Conservation (phyloP, 2,113 vertebrate genomes). For the Poecile atricapillus region DNA sequence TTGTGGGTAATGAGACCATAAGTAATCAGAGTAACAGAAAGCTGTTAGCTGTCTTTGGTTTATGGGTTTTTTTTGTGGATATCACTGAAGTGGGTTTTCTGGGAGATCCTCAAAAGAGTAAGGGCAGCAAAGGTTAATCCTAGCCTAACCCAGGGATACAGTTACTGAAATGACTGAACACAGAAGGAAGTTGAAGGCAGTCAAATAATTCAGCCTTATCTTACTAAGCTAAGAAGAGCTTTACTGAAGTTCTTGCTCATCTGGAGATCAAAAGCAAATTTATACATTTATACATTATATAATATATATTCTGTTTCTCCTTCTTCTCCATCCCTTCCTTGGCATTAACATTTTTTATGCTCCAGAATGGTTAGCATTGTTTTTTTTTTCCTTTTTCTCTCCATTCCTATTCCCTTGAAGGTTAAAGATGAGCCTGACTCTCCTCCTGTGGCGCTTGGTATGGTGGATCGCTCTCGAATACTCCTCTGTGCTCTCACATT, state of each 20-base stretch:
- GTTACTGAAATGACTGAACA: neutral
- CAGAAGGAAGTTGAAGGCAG: neutral
- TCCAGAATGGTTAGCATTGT: neutral
- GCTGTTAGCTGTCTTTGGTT: neutral
- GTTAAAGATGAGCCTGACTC: conserved; percentile 95
- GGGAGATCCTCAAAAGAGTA: neutral
- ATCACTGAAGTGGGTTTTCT: neutral
- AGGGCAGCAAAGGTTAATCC: neutral
- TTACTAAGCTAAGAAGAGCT: neutral
- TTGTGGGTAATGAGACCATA: neutral
- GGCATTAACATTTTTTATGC: neutral
- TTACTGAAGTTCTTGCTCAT: neutral
- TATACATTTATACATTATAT: no score
- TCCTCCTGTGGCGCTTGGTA: conserved; percentile 88
- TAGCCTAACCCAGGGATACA: neutral
- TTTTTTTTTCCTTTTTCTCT: neutral
- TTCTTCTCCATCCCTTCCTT: neutral
- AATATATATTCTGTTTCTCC: neutral
- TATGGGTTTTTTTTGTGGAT: neutral
- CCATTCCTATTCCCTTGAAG: conserved; percentile 55
- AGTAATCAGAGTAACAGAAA: neutral
- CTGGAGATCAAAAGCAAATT: neutral
- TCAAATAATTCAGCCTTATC: neutral
- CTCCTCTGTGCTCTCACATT: conserved; percentile 94
- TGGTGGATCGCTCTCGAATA: conserved; percentile 97